A percentile compares a stretch with the other conserved stretches of the same genome.
Evolutionary conservation across 2,888 invertebrate species (phyloP).

Genomic region (Tanaodytes sp.): DNA sequence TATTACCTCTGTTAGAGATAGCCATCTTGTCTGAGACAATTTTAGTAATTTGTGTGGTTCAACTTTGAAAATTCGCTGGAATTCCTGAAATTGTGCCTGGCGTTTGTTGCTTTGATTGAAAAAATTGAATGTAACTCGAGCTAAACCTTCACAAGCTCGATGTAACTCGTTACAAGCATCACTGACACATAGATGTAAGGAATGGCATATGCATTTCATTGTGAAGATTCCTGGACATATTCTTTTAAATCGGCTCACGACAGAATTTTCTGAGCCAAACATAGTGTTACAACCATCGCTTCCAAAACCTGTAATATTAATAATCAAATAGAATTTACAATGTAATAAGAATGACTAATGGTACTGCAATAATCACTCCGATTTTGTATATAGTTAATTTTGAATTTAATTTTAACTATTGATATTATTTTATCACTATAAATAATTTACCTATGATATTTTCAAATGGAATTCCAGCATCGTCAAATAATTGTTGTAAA

Average conservation of each 20-base stretch:
- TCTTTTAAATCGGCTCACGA: constrained; percentile 15
- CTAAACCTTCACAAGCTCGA: constrained; percentile 14
- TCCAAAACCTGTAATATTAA: constrained; percentile 36
- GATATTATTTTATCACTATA: too few relatives aligned
- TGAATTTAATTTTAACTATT: too few relatives aligned
- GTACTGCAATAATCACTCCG: too few relatives aligned
- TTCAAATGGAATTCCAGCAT: not conserved
- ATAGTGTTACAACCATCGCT: constrained; percentile 44
- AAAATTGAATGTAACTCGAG: constrained; percentile 11
- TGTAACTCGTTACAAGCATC: constrained; percentile 26
- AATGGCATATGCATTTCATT: constrained; percentile 42
- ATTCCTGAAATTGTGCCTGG: constrained; percentile 56
- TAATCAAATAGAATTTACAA: too few relatives aligned
- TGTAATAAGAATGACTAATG: too few relatives aligned
- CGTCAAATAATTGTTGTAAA: not conserved
- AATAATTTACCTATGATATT: constrained; percentile 13
- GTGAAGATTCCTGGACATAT: constrained; percentile 29
- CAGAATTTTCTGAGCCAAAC: constrained; percentile 42
- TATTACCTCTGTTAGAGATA: too few relatives aligned
- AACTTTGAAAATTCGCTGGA: constrained; percentile 58
- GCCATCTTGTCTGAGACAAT: constrained; percentile 61
- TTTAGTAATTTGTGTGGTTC: constrained; percentile 60
- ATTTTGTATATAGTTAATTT: too few relatives aligned
- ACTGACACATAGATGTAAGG: constrained; percentile 28
- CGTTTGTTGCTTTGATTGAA: constrained; percentile 60